phyloP scores from a whole-genome alignment of 2,113 vertebrate species.

The Talpa occidentalis region DNA sequence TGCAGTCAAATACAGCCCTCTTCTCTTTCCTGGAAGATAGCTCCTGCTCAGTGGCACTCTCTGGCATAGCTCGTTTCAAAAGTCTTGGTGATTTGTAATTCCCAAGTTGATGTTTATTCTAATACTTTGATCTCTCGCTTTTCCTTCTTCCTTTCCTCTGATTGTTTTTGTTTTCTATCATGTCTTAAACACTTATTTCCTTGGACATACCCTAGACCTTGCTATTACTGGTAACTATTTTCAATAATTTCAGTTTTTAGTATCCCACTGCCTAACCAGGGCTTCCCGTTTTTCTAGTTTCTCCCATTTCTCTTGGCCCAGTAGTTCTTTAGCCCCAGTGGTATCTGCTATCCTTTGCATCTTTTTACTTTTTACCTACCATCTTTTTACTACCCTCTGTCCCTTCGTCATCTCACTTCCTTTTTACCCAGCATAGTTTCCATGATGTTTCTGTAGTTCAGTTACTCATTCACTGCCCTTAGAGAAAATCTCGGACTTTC shows the following conservation, averaged over 20 bases:
- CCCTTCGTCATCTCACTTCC: background rate
- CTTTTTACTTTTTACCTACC: too few relatives aligned
- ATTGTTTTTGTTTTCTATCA: background rate
- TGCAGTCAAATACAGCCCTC: background rate
- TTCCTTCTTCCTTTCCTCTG: background rate
- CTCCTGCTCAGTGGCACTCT: background rate
- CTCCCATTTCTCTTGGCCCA: background rate
- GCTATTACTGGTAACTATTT: background rate
- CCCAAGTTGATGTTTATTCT: background rate
- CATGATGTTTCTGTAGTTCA: background rate
- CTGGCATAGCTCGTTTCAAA: background rate
- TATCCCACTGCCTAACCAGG: background rate
- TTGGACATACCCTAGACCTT: background rate
- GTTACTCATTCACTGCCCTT: background rate
- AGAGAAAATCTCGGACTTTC: background rate
- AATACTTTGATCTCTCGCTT: background rate
- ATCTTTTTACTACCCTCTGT: background rate
- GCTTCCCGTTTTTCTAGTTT: constrained; percentile 22
- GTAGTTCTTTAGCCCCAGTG: background rate
- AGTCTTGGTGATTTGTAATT: background rate
- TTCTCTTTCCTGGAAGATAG: constrained; percentile 12
- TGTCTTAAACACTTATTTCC: constrained; percentile 9
- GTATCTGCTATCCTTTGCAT: background rate
- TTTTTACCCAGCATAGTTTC: background rate
- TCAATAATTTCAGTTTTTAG: background rate